A percentile compares a stretch with the other conserved stretches of the same genome.
These are phyloP conservation scores for Nowickia ferox DNA, from an alignment of 2,888 invertebrate species.

Conservation along the genomic window DNA sequence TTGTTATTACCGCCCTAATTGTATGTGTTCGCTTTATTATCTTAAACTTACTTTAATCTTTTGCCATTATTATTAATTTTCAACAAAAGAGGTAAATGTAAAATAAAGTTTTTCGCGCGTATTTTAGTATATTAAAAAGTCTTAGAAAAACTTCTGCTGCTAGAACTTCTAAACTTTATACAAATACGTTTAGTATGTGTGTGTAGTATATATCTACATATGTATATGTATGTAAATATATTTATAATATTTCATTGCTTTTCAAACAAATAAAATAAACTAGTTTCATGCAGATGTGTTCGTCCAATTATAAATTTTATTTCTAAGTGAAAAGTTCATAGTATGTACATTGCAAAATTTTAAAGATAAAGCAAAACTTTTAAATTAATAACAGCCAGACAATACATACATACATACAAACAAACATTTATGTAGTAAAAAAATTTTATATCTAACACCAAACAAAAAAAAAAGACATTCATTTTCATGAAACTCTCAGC, in stretches of 20 bases:
- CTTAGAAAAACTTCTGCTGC: not conserved
- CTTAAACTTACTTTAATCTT: conserved; percentile 44
- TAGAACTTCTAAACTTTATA: not conserved
- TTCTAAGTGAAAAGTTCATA: not conserved
- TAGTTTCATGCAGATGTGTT: not conserved
- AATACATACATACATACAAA: too few species aligned
- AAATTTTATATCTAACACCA: too few species aligned
- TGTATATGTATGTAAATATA: not conserved
- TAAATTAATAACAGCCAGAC: not conserved
- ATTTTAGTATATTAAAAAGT: conserved; percentile 31
- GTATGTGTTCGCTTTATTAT: conserved; percentile 4
- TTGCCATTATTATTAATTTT: conserved; percentile 37
- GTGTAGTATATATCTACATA: not conserved
- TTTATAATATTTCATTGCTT: not conserved
- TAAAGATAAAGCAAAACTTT: not conserved
- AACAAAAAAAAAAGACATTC: too few species aligned
- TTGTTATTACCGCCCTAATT: conserved; percentile 9
- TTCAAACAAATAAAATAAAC: not conserved
- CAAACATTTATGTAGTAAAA: too few species aligned
- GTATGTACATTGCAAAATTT: not conserved
- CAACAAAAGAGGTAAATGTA: conserved; percentile 6
- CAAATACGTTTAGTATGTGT: too few species aligned
- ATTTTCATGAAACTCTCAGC: too few species aligned
- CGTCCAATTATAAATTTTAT: conserved; percentile 19
- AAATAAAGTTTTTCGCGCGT: conserved; percentile 25